Base-by-base conservation (phyloP, 2,113 vertebrate species). In the Aramus guarauna region DNA sequence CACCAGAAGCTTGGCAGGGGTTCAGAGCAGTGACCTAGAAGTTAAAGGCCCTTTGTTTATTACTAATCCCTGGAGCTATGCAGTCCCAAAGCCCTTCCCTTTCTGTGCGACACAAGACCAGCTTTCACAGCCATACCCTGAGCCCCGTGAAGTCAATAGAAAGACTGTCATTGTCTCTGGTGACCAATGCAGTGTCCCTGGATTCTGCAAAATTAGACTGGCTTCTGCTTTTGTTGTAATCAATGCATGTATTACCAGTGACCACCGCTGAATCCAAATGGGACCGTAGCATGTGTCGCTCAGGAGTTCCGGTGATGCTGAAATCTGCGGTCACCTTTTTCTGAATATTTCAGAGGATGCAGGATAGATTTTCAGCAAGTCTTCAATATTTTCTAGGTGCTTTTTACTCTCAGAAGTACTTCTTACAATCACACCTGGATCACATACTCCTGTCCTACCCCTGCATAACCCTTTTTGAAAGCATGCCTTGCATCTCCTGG, bases 1-100 rank as follows among this genome's bases (percentile, higher is more conserved):
- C 27, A 1, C 95, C 96, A 92, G 90, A 19, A 94, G 85, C 92
- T 92, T 96, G 96, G 95, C 90, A 93, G 79, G 37, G 82, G 32
- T 71, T 94, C 19, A 27, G 85, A 90, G 94, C 96, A 88, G 24
- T 96, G 96, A 96, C 94, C 96, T 95, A 95, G 94, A 95, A 96
- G 92, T 88, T 96, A 96, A 97, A 97, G 88, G 88, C 95, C 88
- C 96, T 97, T 96, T 97, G 96, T 96, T 90, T 23, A 4, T 73
- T 4, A 36, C 88, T 97, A 97, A 97, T 97, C 96, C 94, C 94
- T 88, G 92, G 83, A 91, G 95, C 91, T 97, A 82, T 96, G 93
- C 88, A 81, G 80, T 43, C 92, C 91, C 94, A 95, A 97, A 97
- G 95, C 95, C 95, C 71, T 96, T 92, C 96, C 74, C 92, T 96